Base-by-base conservation (phyloP, 2,113 vertebrate species). In the Percina caprodes region DNA sequence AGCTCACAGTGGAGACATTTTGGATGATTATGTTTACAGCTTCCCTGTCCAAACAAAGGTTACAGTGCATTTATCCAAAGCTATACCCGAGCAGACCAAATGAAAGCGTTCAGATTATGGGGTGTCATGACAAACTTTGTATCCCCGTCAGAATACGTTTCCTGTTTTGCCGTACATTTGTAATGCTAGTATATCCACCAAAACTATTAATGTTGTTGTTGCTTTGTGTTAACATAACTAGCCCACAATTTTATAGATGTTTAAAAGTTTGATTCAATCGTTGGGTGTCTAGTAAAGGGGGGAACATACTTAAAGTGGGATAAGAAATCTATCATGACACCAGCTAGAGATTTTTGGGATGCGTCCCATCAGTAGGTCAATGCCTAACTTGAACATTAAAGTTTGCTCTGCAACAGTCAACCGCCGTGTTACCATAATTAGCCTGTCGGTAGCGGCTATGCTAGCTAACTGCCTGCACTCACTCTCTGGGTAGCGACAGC, bases 401-500 rank as follows among this genome's bases (percentile, higher is more conserved):
- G 23, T 65, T 58, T 52, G 39, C n/a, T 13, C 23, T 33, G 49
- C 45, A 39, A 26, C 51, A 23, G 35, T 6, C 30, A 14, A 6
- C 15, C 67, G 12, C 54, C 11, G 24, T 56, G 79, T 73, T 68
- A 6, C 52, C 79, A 60, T 26, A 46, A 54, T 62, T 75, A 74
- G 69, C 70, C 46, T 9, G 23, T 30, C 24, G 19, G 35, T 67
- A 45, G 72, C 80, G 6, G 86, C 82, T 48, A 77, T 51, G 86
- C 77, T 91, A 83, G 85, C 77, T 91, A 83, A 51, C 45, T 33
- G 46, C 1, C 39, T 1, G 51, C 42, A 96, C 98, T 99, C 94
- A 99, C 98, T 97, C 97, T 90, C 94, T 91, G 87, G 98, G 97
- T 12, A 99, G 95, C 93, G 90, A 95, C 68, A 99, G 94, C 74